These are phyloP conservation scores for Hirtodrosophila trivittata DNA, from an alignment of 2,888 invertebrate genomes.

Conservation along the genomic window DNA sequence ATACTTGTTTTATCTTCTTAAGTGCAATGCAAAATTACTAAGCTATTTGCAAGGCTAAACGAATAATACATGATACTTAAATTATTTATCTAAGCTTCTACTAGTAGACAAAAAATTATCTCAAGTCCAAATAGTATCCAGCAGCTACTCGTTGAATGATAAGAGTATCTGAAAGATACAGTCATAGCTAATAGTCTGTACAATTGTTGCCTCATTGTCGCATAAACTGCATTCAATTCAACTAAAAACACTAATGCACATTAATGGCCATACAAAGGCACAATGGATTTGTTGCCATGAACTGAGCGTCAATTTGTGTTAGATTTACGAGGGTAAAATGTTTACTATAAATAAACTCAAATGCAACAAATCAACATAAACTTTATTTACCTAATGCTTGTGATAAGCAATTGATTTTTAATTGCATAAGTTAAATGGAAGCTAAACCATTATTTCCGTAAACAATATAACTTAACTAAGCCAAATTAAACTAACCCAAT, in stretches of 20 bases:
- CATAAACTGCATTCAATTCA: constrained; percentile 24
- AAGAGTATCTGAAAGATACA: neutral
- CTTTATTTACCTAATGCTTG: constrained; percentile 8
- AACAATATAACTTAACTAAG: neutral
- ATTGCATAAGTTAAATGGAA: neutral
- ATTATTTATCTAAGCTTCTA: too few species aligned
- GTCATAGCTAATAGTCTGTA: constrained; percentile 6
- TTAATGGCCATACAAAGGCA: constrained; percentile 53
- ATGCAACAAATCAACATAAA: constrained; percentile 2
- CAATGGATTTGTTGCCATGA: constrained; percentile 5
- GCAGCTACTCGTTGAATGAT: too few species aligned
- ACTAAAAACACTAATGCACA: constrained; percentile 45
- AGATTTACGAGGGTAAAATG: neutral
- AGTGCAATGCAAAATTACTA: too few species aligned
- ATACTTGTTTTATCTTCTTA: too few species aligned
- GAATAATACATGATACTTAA: too few species aligned
- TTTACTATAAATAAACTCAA: neutral
- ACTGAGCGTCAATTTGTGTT: constrained; percentile 35
- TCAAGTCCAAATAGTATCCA: too few species aligned
- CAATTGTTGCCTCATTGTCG: constrained; percentile 29
- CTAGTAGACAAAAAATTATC: too few species aligned
- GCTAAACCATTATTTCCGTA: neutral
- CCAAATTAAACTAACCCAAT: constrained; percentile 10
- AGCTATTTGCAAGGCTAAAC: too few species aligned
- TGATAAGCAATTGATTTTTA: constrained; percentile 17